A percentile compares a stretch with the other conserved stretches of the same genome.
phyloP scores from a whole-genome alignment of 2,797 vertebrate genomes.

The Bufotes viridis region DNA sequence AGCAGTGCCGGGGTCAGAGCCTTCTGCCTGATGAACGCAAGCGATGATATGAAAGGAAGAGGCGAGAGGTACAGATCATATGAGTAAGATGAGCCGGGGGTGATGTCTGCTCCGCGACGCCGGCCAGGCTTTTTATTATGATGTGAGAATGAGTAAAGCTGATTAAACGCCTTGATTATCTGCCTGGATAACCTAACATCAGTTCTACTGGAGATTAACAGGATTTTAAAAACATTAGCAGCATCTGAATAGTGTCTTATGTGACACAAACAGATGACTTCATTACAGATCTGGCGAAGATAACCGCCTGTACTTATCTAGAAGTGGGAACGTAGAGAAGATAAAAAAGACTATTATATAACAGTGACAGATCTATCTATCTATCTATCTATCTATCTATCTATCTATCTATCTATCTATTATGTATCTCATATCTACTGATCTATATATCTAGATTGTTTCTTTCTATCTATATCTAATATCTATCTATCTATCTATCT shows the following conservation, averaged over 20 bases:
- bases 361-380: neutral
- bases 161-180: slow-evolving; percentile 53
- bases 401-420: neutral
- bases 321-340: neutral
- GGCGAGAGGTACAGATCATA: neutral
- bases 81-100: slow-evolving; percentile 15
- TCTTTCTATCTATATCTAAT: slow-evolving; percentile 3
- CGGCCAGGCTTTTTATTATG: slow-evolving; percentile 42
- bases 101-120: neutral
- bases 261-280: slow-evolving; percentile 21
- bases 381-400: neutral
- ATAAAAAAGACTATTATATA: neutral
- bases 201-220: slow-evolving; percentile 43
- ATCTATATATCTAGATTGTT: neutral
- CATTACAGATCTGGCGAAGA: slow-evolving; percentile 10
- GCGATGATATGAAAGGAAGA: neutral
- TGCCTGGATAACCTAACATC: slow-evolving; percentile 24
- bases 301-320: neutral
- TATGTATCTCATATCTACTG: neutral
- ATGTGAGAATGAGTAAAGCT: slow-evolving; percentile 32
- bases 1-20: no score
- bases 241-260: slow-evolving; percentile 10
- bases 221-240: slow-evolving; percentile 34
- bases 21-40: no score
- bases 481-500: neutral